Evolutionary conservation across 2,113 vertebrate genomes (phyloP).

Genomic region (Alaudala cheleensis): DNA sequence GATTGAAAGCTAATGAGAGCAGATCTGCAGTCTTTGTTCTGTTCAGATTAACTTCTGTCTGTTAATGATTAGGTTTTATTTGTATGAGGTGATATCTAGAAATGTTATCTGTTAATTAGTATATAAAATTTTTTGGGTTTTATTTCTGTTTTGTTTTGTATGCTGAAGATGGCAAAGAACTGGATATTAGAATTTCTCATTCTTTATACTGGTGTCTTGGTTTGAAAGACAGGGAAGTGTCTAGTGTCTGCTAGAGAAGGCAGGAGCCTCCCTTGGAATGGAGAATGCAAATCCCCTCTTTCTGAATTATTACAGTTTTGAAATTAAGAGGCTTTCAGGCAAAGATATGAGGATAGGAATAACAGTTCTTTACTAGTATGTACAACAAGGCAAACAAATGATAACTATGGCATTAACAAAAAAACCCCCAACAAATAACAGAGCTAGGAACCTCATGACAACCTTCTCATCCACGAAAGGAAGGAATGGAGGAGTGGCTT

Average conservation of each 20-base stretch:
- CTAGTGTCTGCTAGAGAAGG: not conserved
- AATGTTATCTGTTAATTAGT: not conserved
- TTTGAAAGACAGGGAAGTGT: not conserved
- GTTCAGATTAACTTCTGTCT: not conserved
- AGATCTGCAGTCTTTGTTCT: not conserved
- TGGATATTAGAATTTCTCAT: not conserved
- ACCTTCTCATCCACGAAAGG: not conserved
- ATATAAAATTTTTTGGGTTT: accelerated
- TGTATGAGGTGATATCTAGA: not conserved
- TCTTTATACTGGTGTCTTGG: not conserved
- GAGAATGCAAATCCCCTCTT: not conserved
- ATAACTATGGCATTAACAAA: not conserved
- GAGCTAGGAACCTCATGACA: not conserved
- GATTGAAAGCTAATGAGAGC: not conserved
- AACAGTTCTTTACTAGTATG: not conserved
- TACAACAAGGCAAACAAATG: not conserved
- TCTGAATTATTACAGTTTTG: not conserved
- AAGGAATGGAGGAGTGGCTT: not conserved
- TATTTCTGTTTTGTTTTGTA: not conserved
- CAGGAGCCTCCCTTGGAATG: not conserved
- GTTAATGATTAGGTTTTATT: not conserved
- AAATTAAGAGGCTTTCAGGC: not conserved
- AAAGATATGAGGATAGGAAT: not conserved
- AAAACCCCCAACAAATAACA: too few species aligned
- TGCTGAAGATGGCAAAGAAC: not conserved